Base-by-base conservation (phyloP, 2,113 vertebrate species). In the Paratilapia polleni region DNA sequence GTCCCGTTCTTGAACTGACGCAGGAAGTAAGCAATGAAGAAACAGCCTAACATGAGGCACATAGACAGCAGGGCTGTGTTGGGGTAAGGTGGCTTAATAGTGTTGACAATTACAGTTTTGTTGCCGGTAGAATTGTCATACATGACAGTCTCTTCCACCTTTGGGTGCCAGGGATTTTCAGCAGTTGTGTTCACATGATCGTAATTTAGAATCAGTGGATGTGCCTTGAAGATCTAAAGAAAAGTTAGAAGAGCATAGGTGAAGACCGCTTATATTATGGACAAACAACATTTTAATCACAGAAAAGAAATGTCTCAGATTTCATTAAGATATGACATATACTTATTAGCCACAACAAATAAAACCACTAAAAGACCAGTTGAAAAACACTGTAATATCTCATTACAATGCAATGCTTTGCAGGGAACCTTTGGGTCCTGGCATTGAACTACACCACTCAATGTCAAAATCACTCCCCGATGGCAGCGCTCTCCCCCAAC, bases 11-110 rank as follows among this genome's bases (percentile, higher is more conserved):
- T 99, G 93, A 99, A 98, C 81, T 97, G 95, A 20, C 98, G 97
- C 19, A 99, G 94, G 87, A 96, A 97, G 88, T 95, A 97, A 60
- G 98, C 98, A 0, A 97, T 94, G 26, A 97, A 96, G 94, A 99
- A 99, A 73, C 97, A 98, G 13, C 98, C 97, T 0, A 96, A 94
- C 98, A 99, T 99, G 88, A 99, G 97, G 82, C 98, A 96, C 20
- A 99, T 97, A 85, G 98, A 99, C 24, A 99, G 95, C 85, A 99
- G 95, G 0, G 98, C 98, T 0, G 98, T 99, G 95, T 99, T 99
- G 85, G 98, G 98, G 85, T 97, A 92, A 0, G 96, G 52, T 0
- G 11, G 62, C 0, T 22, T 47, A 2, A 89, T 75, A 0, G 88
- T 36, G 2, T 61, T 89, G 36, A 87, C 66, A 26, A 85, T 7